These are phyloP conservation scores for Euzophera pinguis DNA, from an alignment of 2,888 invertebrate genomes.

Conservation along the genomic window DNA sequence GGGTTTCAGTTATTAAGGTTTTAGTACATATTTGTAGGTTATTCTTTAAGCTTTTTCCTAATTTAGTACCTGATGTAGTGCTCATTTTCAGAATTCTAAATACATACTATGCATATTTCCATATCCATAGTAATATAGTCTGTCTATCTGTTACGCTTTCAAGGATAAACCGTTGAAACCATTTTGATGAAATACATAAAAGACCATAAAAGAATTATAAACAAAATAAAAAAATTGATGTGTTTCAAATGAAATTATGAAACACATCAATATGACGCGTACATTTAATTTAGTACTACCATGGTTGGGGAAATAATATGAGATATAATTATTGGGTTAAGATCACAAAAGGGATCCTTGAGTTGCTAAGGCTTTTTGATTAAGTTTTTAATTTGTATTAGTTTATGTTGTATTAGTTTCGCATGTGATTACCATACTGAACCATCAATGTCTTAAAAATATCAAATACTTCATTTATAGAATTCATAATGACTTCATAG, in stretches of 20 bases:
- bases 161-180: no score
- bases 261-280: constrained; percentile 43
- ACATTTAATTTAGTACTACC: constrained; percentile 19
- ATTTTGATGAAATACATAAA: no score
- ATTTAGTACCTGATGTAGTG: no score
- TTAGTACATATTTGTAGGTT: no score
- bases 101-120: no score
- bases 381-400: neutral
- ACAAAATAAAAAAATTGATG: no score
- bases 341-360: constrained; percentile 1
- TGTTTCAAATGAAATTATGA: no score
- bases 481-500: neutral
- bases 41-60: constrained; percentile 12
- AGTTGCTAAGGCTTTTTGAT: constrained; percentile 13
- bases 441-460: neutral
- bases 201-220: no score
- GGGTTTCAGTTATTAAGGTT: no score
- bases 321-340: constrained; percentile 12
- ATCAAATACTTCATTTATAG: neutral
- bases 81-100: no score
- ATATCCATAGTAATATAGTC: no score
- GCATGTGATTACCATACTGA: constrained; percentile 9
- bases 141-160: no score
- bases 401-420: neutral
- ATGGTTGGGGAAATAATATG: constrained; percentile 28